Conservation (phyloP, 2,797 vertebrate genomes). For the Tiaroga cobitis region DNA sequence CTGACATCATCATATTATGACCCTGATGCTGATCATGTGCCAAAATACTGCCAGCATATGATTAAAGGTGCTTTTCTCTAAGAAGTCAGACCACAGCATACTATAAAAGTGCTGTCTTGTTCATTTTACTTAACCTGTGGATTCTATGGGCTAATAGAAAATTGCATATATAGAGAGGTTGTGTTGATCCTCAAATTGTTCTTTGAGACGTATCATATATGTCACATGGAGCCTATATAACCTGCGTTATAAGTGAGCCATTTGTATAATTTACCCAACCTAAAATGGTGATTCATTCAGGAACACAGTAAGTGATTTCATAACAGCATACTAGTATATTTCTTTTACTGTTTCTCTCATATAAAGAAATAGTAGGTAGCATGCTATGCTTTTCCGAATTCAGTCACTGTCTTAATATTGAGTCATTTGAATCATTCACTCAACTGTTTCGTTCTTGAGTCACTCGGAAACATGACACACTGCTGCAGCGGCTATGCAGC, state of each 20-base stretch:
- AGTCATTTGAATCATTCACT: slow-evolving; percentile 1
- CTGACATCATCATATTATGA: slow-evolving; percentile 33
- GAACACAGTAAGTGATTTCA: not conserved
- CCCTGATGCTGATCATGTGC: slow-evolving; percentile 1
- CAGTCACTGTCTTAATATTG: not conserved
- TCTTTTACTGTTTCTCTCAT: not conserved
- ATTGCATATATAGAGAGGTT: not conserved
- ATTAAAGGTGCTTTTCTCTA: not conserved
- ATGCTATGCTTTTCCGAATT: not conserved
- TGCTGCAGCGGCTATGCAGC: not conserved
- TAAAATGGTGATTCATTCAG: not conserved
- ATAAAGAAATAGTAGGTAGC: not conserved
- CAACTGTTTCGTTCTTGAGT: not conserved
- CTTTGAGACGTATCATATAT: not conserved
- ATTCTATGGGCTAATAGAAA: not conserved
- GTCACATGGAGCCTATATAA: not conserved
- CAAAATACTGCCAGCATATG: slow-evolving; percentile 5
- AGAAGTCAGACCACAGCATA: not conserved
- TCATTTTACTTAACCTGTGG: not conserved
- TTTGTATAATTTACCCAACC: no score
- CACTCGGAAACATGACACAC: not conserved
- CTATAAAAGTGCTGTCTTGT: not conserved
- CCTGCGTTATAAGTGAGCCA: no score
- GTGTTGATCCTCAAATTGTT: not conserved
- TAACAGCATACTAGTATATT: not conserved